Evolutionary conservation across 2,113 vertebrate genomes (phyloP).

Genomic region (Ailuropoda melanoleuca): DNA sequence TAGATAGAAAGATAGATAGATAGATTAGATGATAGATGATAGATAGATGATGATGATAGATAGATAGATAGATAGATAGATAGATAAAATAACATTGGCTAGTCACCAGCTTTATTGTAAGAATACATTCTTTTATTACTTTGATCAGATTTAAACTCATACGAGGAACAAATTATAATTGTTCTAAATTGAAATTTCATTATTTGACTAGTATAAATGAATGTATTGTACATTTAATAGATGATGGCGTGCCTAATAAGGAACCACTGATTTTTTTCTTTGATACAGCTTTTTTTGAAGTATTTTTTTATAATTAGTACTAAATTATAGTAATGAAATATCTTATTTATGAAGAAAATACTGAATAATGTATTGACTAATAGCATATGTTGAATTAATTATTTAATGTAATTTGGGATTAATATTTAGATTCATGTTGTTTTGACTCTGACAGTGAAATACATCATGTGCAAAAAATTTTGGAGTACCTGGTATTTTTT

Average conservation of each 20-base stretch:
- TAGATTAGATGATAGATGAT: not conserved
- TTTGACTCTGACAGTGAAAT: conserved; percentile 29
- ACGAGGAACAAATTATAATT: not conserved
- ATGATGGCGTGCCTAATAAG: not conserved
- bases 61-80: not conserved
- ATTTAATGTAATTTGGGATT: not conserved
- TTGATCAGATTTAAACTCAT: not conserved
- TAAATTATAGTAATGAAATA: conserved; percentile 32
- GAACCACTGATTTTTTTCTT: not conserved
- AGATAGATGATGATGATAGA: no score
- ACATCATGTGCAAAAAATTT: not conserved
- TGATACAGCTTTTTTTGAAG: not conserved
- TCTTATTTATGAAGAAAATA: conserved; percentile 39
- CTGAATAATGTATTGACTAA: conserved; percentile 29
- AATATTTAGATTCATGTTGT: not conserved
- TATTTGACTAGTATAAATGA: not conserved
- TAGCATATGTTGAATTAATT: not conserved
- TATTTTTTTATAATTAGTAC: conserved; percentile 36
- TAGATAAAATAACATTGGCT: not conserved
- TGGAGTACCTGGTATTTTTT: not conserved
- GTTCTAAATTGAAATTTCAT: not conserved
- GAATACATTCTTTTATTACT: not conserved
- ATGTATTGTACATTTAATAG: not conserved
- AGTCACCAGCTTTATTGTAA: not conserved
- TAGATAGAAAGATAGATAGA: not conserved